Base-by-base conservation (phyloP, 2,888 invertebrate species). In the Clanis bilineata region DNA sequence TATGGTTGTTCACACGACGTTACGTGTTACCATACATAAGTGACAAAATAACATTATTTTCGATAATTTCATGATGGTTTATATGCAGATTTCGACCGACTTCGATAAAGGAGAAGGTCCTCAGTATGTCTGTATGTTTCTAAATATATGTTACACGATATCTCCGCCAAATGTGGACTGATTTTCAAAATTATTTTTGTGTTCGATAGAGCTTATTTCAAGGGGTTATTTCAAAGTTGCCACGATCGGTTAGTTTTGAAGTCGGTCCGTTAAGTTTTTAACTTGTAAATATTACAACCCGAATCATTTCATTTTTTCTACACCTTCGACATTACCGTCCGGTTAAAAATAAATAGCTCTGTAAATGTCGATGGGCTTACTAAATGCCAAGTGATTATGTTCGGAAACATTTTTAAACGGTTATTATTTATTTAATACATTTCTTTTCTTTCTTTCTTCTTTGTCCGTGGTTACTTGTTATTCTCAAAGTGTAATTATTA, bases 1-100 rank as follows among this genome's bases (percentile, higher is more conserved):
- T 41, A 41, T 59, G 32, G 55, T 55, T 59, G 54, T 59, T 59
- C 59, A 45, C 55, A 45, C 56, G 59, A 45, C 45, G n/a, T 56
- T 45, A 56, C 44, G 39, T 45, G 23, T 45, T 44, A 45, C 38
- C 56, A 43, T 59, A 36, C 56, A 43, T 59, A 36, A 39, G 10
- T 38, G 23, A 45, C 51, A 58, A 51, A 28, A 58, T 47, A 58
- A 45, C 45, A 51, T 58, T 58, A 47, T n/a, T 58, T 47, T 45
- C 45, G 58, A 25, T 47, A 47, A 47, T 25, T 10, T 28, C 32
- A 28, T 32, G 32, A n/a, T 10, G n/a, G 21, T 28, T 45, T 22
- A 44, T 36, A 18, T 51, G 12, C 43, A 10, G 18, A 1, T 43
- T 18, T 43, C n/a, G n/a, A n/a, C n/a, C n/a, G n/a, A n/a, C n/a